Evolutionary conservation across 2,113 vertebrate genomes (phyloP).

Genomic region (Mystacornis crossleyi): DNA sequence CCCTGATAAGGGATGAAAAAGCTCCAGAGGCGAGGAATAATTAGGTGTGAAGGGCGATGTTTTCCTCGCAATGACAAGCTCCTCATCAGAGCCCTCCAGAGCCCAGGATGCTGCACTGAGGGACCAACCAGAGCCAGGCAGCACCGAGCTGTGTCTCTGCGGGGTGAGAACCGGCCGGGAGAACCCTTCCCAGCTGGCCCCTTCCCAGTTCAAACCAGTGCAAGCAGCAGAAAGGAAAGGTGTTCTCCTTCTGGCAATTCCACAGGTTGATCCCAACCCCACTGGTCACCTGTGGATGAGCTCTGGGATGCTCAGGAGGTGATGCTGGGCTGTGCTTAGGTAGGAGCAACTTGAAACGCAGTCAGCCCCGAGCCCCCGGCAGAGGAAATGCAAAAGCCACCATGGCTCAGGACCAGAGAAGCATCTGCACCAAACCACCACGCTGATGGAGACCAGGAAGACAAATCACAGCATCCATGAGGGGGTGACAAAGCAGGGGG

Average conservation of each 20-base stretch:
- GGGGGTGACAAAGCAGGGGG: background rate
- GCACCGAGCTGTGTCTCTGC: fast-evolving
- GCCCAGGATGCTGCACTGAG: background rate
- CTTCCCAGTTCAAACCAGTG: background rate
- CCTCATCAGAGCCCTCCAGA: background rate
- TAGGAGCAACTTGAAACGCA: background rate
- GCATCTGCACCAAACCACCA: background rate
- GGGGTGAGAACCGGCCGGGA: fast-evolving
- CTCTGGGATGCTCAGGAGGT: fast-evolving
- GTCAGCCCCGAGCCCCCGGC: background rate
- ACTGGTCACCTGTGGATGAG: fast-evolving
- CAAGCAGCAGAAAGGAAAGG: background rate
- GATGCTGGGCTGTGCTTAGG: background rate
- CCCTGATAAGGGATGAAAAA: background rate
- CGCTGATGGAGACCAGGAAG: no score
- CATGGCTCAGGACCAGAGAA: background rate
- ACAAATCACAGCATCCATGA: background rate
- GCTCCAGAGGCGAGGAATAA: background rate
- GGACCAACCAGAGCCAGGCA: fast-evolving
- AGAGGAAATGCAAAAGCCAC: background rate
- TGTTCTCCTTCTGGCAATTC: fast-evolving
- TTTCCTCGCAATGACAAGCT: background rate
- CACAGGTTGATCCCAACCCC: background rate
- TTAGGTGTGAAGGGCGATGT: background rate
- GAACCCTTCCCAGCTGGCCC: background rate